These are phyloP conservation scores for Metaphire vulgaris DNA, from an alignment of 1,140 invertebrate genomes.

Conservation along the genomic window DNA sequence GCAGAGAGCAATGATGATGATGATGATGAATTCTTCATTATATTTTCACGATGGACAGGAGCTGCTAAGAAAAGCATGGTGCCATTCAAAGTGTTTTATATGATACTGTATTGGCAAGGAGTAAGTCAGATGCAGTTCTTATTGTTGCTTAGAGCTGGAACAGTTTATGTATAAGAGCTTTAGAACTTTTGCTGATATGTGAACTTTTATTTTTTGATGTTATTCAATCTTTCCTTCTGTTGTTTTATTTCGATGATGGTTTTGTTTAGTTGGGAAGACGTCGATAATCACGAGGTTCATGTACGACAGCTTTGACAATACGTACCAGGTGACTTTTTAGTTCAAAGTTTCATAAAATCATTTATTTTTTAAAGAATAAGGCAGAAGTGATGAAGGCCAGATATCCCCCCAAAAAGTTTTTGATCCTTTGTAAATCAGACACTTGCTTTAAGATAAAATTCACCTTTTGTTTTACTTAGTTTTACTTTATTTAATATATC, in stretches of 20 bases:
- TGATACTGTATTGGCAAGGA: not conserved
- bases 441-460: not conserved
- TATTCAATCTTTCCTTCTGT: not conserved
- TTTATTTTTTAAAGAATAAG: not conserved
- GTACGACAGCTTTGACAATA: constrained; percentile 99
- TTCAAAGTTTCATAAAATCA: not conserved
- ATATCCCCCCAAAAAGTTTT: not conserved
- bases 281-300: constrained; percentile 99
- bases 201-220: not conserved
- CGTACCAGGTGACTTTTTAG: constrained; percentile 74
- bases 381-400: not conserved
- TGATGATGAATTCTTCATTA: too few species aligned
- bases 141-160: not conserved
- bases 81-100: too few species aligned
- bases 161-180: not conserved
- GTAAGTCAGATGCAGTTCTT: not conserved
- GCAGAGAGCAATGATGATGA: too few species aligned
- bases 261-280: constrained; percentile 91
- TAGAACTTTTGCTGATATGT: not conserved
- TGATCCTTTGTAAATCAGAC: not conserved
- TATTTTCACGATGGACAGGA: too few species aligned
- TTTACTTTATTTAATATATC: not conserved
- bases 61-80: too few species aligned
- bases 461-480: too few species aligned
- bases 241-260: constrained; percentile 2